A percentile compares a stretch with the other conserved stretches of the same genome.
These are phyloP conservation scores for Brenthis daphne DNA, from an alignment of 2,888 invertebrate genomes.

Conservation along the genomic window DNA sequence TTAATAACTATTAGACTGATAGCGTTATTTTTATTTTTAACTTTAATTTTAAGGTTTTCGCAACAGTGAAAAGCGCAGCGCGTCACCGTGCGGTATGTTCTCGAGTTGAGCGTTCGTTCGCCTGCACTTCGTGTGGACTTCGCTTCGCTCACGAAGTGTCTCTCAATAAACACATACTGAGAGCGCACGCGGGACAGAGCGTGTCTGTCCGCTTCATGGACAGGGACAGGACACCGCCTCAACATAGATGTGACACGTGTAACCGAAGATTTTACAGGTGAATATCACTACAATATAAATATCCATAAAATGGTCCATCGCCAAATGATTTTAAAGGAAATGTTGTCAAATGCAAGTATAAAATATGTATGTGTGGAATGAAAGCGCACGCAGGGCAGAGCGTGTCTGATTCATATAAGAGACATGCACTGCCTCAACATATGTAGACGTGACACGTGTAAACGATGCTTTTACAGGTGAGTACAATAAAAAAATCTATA, in stretches of 20 bases:
- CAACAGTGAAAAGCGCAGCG: slow-evolving; percentile 73
- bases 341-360: too few species aligned
- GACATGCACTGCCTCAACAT: too few species aligned
- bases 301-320: too few species aligned
- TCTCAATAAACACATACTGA: slow-evolving; percentile 73
- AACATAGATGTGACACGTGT: slow-evolving; percentile 83
- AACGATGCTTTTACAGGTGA: too few species aligned
- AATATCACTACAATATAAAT: background rate
- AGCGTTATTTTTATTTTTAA: too few species aligned
- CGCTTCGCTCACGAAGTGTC: slow-evolving; percentile 74
- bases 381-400: too few species aligned
- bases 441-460: too few species aligned
- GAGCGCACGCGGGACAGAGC: slow-evolving; percentile 69
- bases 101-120: slow-evolving; percentile 61
- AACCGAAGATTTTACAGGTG: slow-evolving; percentile 83
- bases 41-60: slow-evolving; percentile 59
- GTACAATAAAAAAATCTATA: too few species aligned
- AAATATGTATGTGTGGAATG: too few species aligned
- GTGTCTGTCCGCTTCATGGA: slow-evolving; percentile 71
- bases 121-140: slow-evolving; percentile 67
- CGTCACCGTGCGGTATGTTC: slow-evolving; percentile 73
- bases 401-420: too few species aligned
- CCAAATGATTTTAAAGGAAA: too few species aligned
- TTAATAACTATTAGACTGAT: too few species aligned
- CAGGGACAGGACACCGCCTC: slow-evolving; percentile 55